Evolutionary conservation across 1,140 invertebrate species (phyloP).

Genomic region (Antheraea pernyi): DNA sequence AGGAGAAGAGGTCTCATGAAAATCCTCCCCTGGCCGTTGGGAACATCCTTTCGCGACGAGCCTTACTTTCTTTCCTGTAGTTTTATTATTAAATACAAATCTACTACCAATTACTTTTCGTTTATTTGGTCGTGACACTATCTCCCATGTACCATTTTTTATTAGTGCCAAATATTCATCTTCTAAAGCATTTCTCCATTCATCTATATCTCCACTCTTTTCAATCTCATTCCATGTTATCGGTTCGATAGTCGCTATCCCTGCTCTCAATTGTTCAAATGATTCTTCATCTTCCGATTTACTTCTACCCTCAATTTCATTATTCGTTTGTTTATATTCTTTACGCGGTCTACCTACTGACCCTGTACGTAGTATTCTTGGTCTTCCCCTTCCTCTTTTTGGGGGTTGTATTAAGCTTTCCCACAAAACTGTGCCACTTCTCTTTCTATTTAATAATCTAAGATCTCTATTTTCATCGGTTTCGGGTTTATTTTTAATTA

Average conservation of each 20-base stretch:
- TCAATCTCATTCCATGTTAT: slow-evolving; percentile 26
- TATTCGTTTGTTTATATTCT: slow-evolving; percentile 15
- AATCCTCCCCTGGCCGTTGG: slow-evolving; percentile 35
- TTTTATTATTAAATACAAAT: slow-evolving; percentile 23
- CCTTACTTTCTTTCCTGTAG: slow-evolving; percentile 26
- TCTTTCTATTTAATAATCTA: not conserved
- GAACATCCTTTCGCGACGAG: slow-evolving; percentile 31
- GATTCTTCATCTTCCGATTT: slow-evolving; percentile 13
- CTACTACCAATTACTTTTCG: slow-evolving; percentile 30
- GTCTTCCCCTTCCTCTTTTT: slow-evolving; percentile 23
- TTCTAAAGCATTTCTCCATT: slow-evolving; percentile 30
- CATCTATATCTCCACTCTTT: slow-evolving; percentile 16
- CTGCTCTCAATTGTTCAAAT: slow-evolving; percentile 5
- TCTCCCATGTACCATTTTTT: slow-evolving; percentile 33
- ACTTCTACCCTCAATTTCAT: slow-evolving; percentile 5
- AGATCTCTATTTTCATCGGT: not conserved
- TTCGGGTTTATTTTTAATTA: not conserved
- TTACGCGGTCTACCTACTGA: slow-evolving; percentile 19
- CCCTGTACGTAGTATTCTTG: slow-evolving; percentile 22
- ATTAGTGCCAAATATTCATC: slow-evolving; percentile 32
- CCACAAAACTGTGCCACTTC: not conserved
- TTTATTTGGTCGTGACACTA: slow-evolving; percentile 27
- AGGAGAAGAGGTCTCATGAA: slow-evolving; percentile 30
- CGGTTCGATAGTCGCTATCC: slow-evolving; percentile 19
- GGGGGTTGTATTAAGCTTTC: slow-evolving; percentile 19